Evolutionary conservation across 2,888 invertebrate genomes (phyloP), one percentile per base, ranked within the genome.

Genomic region (Cephalotes varians): DNA sequence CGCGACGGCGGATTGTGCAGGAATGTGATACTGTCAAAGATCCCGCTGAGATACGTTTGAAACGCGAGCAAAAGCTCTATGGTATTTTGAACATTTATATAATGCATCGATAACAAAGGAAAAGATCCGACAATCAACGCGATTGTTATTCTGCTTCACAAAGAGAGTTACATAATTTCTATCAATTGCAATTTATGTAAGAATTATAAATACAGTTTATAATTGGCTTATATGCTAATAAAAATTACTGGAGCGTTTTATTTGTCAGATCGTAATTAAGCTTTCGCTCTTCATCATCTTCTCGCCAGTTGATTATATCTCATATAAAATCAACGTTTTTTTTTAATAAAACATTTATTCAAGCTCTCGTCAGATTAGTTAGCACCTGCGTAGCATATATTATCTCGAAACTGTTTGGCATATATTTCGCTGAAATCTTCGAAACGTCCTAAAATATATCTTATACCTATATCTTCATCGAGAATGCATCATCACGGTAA

Each of bases 71-170:
- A 18, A 65, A 47, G 7, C 21, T 60, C 34, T 12, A 34, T 1
- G 28, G 18, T 28, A 60, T 67, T 67, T 67, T n/a, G 12, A 67
- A 67, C 47, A n/a, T 67, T 65, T 65, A 44, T 65, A 28, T 47
- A 47, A 25, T 65, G 18, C 44, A 47, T 65, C 10, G 44, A 65
- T 65, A 47, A 65, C n/a, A 65, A 58, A 58, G 44, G 6, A 65
- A 47, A 47, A 65, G 3, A n/a, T 64, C 21, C 37, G 21, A 5
- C 4, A 1, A 25, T 44, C 25, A 25, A 65, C 18, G 28, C 15
- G 6, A 47, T 67, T 44, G 18, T 28, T 67, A 49, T 65, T 65
- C 18, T 2, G 28, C 5, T 47, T 65, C 28, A n/a, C 44, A 67
- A 44, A 67, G 3, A 49, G 3, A 65, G 3, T 49, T 28, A 47